phyloP scores from a whole-genome alignment of 1,140 invertebrate species.

The Drosophila trapezifrons region DNA sequence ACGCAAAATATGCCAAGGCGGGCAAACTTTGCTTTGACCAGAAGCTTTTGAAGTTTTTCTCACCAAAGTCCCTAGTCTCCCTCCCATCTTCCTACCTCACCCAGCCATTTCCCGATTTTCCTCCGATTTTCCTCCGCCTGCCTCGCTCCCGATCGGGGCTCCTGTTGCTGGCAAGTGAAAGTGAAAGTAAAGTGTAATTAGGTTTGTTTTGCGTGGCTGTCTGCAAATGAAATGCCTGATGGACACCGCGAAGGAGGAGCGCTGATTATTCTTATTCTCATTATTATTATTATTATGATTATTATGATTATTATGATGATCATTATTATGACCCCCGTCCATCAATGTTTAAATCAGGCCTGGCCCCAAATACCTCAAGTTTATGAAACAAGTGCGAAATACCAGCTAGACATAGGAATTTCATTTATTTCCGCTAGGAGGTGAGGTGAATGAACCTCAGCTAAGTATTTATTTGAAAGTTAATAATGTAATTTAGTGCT shows the following conservation, averaged over 20 bases:
- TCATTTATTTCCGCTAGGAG: neutral
- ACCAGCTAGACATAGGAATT: neutral
- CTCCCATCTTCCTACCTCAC: neutral
- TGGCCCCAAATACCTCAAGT: conserved; percentile 17
- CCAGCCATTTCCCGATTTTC: neutral
- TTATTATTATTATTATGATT: conserved; percentile 15
- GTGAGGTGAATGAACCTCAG: neutral
- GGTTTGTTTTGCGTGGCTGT: conserved; percentile 77
- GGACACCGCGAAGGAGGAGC: neutral
- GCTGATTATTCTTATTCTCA: conserved; percentile 17
- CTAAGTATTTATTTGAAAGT: neutral
- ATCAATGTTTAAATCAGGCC: conserved; percentile 4
- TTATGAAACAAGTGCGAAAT: conserved; percentile 16
- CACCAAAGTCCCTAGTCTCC: conserved; percentile 22
- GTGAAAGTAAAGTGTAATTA: conserved; percentile 79
- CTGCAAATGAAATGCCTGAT: conserved; percentile 73
- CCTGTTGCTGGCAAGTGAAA: conserved; percentile 52
- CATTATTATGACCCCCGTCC: neutral
- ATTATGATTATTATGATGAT: neutral
- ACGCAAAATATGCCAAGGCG: conserved; percentile 43
- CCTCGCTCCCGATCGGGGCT: neutral
- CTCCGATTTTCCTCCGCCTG: neutral
- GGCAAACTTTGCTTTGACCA: conserved; percentile 52
- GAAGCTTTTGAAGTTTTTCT: conserved; percentile 58
- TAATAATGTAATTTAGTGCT: neutral